Evolutionary conservation across 2,888 invertebrate genomes (phyloP), one percentile per base, ranked within the genome.

Genomic region (Prostheceraeus crozeri): DNA sequence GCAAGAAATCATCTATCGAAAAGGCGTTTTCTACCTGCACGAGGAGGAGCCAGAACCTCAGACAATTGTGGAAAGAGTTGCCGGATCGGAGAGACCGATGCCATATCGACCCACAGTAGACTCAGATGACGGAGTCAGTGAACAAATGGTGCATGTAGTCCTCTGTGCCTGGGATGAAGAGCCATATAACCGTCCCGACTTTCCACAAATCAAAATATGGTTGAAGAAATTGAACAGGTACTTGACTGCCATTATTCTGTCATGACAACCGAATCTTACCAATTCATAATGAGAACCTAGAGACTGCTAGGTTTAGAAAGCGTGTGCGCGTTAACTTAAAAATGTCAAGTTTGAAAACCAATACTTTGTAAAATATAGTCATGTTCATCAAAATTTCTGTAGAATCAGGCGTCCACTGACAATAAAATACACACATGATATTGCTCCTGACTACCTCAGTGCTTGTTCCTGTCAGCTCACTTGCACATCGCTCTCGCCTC

Each of bases 1-100:
- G 57, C 85, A 89, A 71, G 89, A 93, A 62, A 71, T 76, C 11
- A 84, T 91, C 71, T 87, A 87, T 59, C 82, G 93, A 66, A 83
- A 85, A 73, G 91, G 93, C 54, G 61, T 57, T 10, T 76, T 74
- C 62, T 71, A 68, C 59, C 33, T 75, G 11, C 65, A 36, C 19
- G 35, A 62, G n/a, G 30, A 52, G 10, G 31, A 27, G n/a, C 30
- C 28, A 3, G 28, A 28, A n/a, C 53, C 53, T 3, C 19, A 30
- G 27, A 14, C 19, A 6, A 28, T 53, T 53, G 53, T 53, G 11
- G 53, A 53, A 14, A 28, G 53, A 35, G 53, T 53, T 10, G 19
- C 16, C 14, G 31, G 28, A 31, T 11, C 3, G 3, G 53, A 53
- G 28, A 53, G 16, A 19, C 53, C 53, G 3, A 10, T n/a, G 33